phyloP scores from a whole-genome alignment of 2,888 invertebrate species.

The Harpalus rufipes region DNA sequence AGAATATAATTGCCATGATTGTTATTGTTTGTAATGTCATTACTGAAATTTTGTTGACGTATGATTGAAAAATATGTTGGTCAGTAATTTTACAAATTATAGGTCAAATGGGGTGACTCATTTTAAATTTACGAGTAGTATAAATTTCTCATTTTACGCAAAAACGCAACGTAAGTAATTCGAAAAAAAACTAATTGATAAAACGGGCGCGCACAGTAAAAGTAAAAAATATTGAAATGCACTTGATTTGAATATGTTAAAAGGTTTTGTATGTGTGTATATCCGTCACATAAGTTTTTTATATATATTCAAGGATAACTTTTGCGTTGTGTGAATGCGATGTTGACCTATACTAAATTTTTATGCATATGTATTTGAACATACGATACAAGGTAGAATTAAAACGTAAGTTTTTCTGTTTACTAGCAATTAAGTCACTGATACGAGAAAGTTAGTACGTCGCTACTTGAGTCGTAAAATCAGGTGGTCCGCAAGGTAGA shows the following conservation, averaged over 20 bases:
- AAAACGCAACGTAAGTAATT: not conserved
- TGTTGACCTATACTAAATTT: constrained; percentile 58
- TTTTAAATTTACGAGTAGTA: constrained; percentile 19
- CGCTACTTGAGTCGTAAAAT: constrained; percentile 56
- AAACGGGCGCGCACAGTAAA: not conserved
- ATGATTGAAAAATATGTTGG: constrained; percentile 1
- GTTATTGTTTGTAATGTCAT: not conserved
- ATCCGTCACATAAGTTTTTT: constrained; percentile 29
- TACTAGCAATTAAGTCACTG: constrained; percentile 19
- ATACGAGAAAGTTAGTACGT: constrained; percentile 50
- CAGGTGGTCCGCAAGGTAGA: constrained; percentile 57
- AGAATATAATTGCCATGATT: not conserved
- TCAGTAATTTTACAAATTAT: constrained; percentile 28
- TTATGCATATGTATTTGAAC: constrained; percentile 33
- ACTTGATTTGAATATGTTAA: constrained; percentile 36
- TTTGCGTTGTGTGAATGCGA: constrained; percentile 53
- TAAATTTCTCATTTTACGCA: not conserved
- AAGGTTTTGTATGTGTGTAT: constrained; percentile 16
- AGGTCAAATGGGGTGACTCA: constrained; percentile 31
- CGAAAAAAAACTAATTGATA: not conserved
- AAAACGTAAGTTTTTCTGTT: constrained; percentile 52
- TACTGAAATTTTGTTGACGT: constrained; percentile 14
- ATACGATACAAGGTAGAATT: constrained; percentile 42
- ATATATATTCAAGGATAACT: constrained; percentile 51
- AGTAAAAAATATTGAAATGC: constrained; percentile 5